Percentiles rank a stretch among this genome's conserved stretches.
phyloP scores from a whole-genome alignment of 1,140 invertebrate genomes.

The Tetragonula clypearis region DNA sequence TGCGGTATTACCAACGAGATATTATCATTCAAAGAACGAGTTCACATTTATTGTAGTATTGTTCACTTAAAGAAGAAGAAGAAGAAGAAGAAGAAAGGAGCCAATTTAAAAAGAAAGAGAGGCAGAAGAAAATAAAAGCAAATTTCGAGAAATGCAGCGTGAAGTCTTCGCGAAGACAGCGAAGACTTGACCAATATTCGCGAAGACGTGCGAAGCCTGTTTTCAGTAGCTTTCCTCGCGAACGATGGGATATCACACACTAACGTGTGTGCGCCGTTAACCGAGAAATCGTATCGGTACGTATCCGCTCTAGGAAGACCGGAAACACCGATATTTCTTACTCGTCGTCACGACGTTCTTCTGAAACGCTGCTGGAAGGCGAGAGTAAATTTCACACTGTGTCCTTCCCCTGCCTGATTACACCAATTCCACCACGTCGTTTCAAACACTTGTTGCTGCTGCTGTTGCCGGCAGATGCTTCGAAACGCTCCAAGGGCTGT shows the following conservation, averaged over 20 bases:
- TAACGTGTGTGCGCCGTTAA: conserved; percentile 15
- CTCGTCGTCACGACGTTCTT: conserved; percentile 16
- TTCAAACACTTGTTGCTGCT: neutral
- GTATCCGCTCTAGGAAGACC: conserved; percentile 1
- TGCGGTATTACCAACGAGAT: neutral
- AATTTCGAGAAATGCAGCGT: neutral
- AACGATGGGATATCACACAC: conserved; percentile 8
- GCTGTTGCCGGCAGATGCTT: neutral
- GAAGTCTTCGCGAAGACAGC: neutral
- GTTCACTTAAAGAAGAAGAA: neutral
- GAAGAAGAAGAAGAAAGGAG: neutral
- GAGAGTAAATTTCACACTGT: neutral
- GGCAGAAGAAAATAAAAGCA: neutral
- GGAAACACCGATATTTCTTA: conserved; percentile 17
- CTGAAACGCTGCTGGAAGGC: neutral
- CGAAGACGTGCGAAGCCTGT: neutral
- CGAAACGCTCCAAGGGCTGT: neutral
- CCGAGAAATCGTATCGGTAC: conserved; percentile 45
- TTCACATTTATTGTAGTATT: too few relatives aligned
- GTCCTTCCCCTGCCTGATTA: neutral
- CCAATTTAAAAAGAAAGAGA: neutral
- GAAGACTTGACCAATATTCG: conserved; percentile 23
- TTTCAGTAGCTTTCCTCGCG: conserved; percentile 24
- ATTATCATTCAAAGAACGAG: neutral
- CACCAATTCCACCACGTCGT: neutral